These are phyloP conservation scores for Patella pellucida DNA, from an alignment of 2,888 invertebrate genomes.

Conservation along the genomic window DNA sequence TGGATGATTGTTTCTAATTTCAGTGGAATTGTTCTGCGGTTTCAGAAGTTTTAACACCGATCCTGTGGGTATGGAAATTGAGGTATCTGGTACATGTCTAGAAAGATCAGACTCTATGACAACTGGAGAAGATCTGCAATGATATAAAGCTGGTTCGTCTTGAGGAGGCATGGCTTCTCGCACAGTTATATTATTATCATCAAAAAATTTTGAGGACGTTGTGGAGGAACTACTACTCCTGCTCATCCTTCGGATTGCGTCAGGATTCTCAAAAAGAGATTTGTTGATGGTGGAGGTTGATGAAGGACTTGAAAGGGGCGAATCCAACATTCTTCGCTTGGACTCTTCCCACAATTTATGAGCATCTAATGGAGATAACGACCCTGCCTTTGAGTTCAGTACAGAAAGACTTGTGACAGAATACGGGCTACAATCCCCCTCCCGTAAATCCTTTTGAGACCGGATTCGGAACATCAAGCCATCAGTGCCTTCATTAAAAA, in stretches of 20 bases:
- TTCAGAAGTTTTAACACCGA: not conserved
- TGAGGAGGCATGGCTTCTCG: not conserved
- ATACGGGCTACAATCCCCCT: not conserved
- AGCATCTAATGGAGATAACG: slow-evolving; percentile 51
- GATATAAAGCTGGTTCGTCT: not conserved
- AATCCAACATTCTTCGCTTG: slow-evolving; percentile 6
- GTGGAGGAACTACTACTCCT: not conserved
- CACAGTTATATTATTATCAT: slow-evolving; percentile 1
- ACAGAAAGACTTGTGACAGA: not conserved
- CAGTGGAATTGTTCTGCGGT: not conserved
- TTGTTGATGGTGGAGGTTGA: not conserved
- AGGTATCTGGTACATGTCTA: not conserved
- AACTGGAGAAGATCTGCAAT: not conserved
- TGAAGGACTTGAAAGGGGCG: not conserved
- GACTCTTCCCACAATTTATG: slow-evolving; percentile 47
- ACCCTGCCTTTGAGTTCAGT: slow-evolving; percentile 4
- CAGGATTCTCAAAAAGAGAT: not conserved
- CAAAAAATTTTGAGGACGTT: not conserved
- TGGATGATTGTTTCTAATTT: not conserved
- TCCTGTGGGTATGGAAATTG: not conserved
- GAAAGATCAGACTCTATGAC: not conserved
- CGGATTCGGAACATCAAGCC: not conserved
- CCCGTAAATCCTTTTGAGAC: not conserved
- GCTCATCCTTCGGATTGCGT: not conserved
- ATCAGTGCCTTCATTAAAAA: not conserved